phyloP scores from a whole-genome alignment of 2,113 vertebrate genomes.

The Alces alces region DNA sequence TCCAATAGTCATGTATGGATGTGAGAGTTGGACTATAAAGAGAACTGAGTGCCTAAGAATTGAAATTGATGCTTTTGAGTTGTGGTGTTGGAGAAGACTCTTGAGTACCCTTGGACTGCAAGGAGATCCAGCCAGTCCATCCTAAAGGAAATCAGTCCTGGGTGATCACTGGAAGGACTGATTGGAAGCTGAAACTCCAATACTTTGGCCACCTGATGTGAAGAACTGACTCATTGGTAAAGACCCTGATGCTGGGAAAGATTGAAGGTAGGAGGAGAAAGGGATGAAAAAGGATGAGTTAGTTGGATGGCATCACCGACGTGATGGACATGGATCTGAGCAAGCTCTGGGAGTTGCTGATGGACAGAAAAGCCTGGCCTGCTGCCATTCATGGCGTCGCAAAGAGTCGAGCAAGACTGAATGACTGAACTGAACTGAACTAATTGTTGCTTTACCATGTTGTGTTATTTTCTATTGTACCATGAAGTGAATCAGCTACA shows the following conservation, averaged over 20 bases:
- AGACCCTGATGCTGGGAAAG: neutral
- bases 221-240: neutral
- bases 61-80: neutral
- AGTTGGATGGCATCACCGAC: neutral
- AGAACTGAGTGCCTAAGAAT: neutral
- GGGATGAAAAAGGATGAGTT: neutral
- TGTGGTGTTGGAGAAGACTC: neutral
- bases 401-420: neutral
- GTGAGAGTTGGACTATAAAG: neutral
- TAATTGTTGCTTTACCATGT: neutral
- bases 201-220: neutral
- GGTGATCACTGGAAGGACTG: neutral
- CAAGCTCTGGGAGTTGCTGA: neutral
- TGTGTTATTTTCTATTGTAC: neutral
- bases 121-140: neutral
- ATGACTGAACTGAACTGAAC: neutral
- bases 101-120: neutral
- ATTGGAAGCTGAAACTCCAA: neutral
- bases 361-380: rapidly evolving
- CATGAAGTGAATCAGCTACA: neutral
- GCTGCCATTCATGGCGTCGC: neutral
- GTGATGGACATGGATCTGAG: neutral
- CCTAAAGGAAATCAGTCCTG: neutral
- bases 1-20: neutral
- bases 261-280: neutral